Conservation (phyloP, 1,140 invertebrate species). For the Scaptomyza graminum region DNA sequence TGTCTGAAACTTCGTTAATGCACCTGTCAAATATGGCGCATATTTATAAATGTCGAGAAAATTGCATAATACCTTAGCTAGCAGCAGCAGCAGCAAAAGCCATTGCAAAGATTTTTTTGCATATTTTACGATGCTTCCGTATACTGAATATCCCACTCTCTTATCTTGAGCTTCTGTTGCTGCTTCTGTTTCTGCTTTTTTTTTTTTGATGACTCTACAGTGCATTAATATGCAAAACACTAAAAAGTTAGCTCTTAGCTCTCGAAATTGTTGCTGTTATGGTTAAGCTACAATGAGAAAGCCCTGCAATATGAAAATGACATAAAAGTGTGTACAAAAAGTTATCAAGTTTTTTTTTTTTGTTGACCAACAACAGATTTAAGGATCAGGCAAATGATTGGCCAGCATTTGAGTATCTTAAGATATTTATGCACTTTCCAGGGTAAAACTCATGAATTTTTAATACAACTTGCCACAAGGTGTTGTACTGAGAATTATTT, state of each 20-base stretch:
- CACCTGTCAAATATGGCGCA: conserved; percentile 74
- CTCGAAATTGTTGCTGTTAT: conserved; percentile 5
- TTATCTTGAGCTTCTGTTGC: not conserved
- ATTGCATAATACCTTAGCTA: conserved; percentile 68
- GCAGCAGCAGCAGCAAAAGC: no score
- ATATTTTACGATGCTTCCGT: conserved; percentile 43
- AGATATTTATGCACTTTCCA: conserved; percentile 26
- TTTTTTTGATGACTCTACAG: conserved; percentile 60
- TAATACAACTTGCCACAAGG: conserved; percentile 5
- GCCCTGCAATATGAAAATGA: conserved; percentile 59
- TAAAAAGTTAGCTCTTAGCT: conserved; percentile 32
- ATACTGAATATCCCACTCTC: not conserved
- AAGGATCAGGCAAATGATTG: conserved; percentile 17
- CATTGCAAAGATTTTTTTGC: conserved; percentile 38
- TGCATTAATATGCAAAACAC: conserved; percentile 72
- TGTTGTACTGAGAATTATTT: conserved; percentile 11
- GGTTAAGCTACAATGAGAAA: conserved; percentile 38
- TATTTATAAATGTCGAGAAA: conserved; percentile 65
- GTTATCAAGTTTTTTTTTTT: conserved; percentile 4
- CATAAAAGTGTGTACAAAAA: conserved; percentile 53
- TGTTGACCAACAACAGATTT: not conserved
- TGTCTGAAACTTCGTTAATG: conserved; percentile 76
- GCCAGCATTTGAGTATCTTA: conserved; percentile 13
- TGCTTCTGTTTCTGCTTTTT: conserved; percentile 38
- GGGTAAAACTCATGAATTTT: conserved; percentile 9